Conservation (phyloP, 1,140 invertebrate species). For the Nixonia krombeini region DNA sequence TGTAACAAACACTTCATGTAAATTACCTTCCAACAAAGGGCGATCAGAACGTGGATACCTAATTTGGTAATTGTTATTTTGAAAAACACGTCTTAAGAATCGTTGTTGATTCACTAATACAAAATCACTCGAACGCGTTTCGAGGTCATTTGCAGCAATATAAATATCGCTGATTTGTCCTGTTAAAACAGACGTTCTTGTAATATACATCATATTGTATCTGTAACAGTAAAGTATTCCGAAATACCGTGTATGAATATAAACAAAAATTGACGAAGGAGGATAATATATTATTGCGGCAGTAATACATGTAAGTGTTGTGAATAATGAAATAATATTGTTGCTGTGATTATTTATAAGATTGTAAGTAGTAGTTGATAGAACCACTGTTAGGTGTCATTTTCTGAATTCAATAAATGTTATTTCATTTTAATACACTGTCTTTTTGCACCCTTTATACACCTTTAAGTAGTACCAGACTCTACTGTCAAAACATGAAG, state of each 20-base stretch:
- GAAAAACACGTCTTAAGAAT: not conserved
- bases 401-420: conserved; percentile 72
- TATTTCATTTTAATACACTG: conserved; percentile 72
- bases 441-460: conserved; percentile 1
- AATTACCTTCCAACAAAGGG: conserved; percentile 8
- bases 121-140: too few relatives aligned
- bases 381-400: conserved; percentile 70
- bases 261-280: conserved; percentile 69
- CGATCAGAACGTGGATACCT: too few relatives aligned
- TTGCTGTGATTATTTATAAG: conserved; percentile 74
- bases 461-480: too few relatives aligned
- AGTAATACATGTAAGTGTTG: conserved; percentile 73
- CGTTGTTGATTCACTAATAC: too few relatives aligned
- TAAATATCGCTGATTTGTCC: too few relatives aligned
- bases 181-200: conserved; percentile 29
- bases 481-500: too few relatives aligned
- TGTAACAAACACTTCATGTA: conserved; percentile 14
- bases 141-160: too few relatives aligned
- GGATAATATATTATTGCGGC: conserved; percentile 69
- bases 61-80: too few relatives aligned
- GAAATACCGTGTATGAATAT: conserved; percentile 69
- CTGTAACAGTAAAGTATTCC: conserved; percentile 66
- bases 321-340: conserved; percentile 73
- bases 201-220: conserved; percentile 54
- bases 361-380: conserved; percentile 73